Base-by-base conservation (phyloP, 2,888 invertebrate species). In the Ceraclea dissimilis region DNA sequence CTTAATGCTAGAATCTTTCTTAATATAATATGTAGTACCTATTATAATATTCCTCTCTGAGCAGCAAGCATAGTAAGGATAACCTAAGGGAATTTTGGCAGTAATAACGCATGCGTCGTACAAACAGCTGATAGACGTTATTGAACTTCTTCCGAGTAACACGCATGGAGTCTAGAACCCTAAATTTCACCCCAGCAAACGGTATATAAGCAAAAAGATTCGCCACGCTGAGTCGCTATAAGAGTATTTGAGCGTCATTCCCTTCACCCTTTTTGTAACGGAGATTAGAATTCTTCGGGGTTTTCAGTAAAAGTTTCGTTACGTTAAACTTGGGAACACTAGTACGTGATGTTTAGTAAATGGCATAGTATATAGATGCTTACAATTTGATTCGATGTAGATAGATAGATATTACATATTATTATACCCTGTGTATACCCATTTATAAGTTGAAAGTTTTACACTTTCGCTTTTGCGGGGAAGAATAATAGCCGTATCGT, bases 61-160 rank as follows among this genome's bases (percentile, higher is more conserved):
- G n/a, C 39, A 39, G 4, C n/a, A 13, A 39, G 16, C 16, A 39
- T 13, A 39, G 13, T n/a, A 16, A 16, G 39, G 13, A 39, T 39
- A 39, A 39, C 39, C 39, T 39, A 39, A 39, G 13, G 39, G 39
- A 39, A 5, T 8, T 16, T 39, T 13, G 39, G 39, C 13, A 16
- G 16, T 13, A 16, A 39, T 5, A 16, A 39, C 39, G 39, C 39
- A 39, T 39, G 39, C 39, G 39, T 39, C 16, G n/a, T 39, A 13
- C 39, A 39, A 39, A 39, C 39, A 39, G 39, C 39, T 39, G 39
- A 39, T 39, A 39, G 39, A 39, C 39, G 39, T 39, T 39, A 39
- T 39, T 39, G 39, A 39, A 39, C 39, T 39, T 39, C 39, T 39
- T 39, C 39, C 39, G 39, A 39, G 39, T 39, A 39, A 39, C 39